These are phyloP conservation scores for Coturnix japonica DNA, from an alignment of 2,113 vertebrate species.

Conservation along the genomic window DNA sequence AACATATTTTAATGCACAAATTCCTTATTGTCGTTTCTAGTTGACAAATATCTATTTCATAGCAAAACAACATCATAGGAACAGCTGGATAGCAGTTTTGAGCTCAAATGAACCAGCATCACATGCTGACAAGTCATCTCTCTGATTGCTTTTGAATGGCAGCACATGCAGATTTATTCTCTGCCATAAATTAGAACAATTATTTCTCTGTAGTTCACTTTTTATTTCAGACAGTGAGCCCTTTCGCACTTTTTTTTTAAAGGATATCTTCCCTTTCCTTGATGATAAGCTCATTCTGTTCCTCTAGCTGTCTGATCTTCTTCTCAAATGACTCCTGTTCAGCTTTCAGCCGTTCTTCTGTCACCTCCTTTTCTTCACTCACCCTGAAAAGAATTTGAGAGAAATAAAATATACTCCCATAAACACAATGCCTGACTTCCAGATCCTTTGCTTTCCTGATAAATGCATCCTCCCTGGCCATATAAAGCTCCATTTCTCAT, in stretches of 20 bases:
- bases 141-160: slow-evolving; percentile 74
- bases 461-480: not conserved
- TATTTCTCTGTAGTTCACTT: slow-evolving; percentile 74
- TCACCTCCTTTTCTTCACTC: slow-evolving; percentile 95
- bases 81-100: slow-evolving; percentile 77
- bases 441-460: not conserved
- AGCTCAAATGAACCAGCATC: slow-evolving; percentile 70
- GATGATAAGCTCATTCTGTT: slow-evolving; percentile 90
- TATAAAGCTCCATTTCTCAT: not conserved
- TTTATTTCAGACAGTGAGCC: slow-evolving; percentile 60
- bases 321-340: slow-evolving; percentile 92
- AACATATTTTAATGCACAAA: slow-evolving; percentile 45
- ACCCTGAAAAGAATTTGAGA: slow-evolving; percentile 80
- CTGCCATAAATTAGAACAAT: slow-evolving; percentile 78
- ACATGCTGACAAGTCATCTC: slow-evolving; percentile 75
- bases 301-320: slow-evolving; percentile 92
- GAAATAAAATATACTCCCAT: slow-evolving; percentile 14
- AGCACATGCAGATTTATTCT: slow-evolving; percentile 75
- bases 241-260: slow-evolving; percentile 70
- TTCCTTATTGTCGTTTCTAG: slow-evolving; percentile 68
- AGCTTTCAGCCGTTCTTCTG: slow-evolving; percentile 87
- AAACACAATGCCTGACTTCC: not conserved
- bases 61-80: slow-evolving; percentile 65
- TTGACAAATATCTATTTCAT: slow-evolving; percentile 74
- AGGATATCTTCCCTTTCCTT: slow-evolving; percentile 98